A percentile compares a stretch with the other conserved stretches of the same genome.
These are phyloP conservation scores for pig (Sus scrofa) DNA, from an alignment of 2,113 vertebrate species.

Conservation along the genomic window T2T-Sscrofa CM000818.6:109684501-109685000, in stretches of 20 bases:
- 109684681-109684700: too few species aligned
- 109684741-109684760: not conserved
- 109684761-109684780: not conserved
- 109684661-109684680: not conserved
- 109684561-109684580: not conserved
- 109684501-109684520: not conserved
- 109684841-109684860: not conserved
- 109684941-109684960: rapidly evolving
- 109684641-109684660: not conserved
- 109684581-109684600: not conserved
- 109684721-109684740: not conserved
- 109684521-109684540: not conserved
- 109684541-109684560: not conserved
- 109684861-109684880: not conserved
- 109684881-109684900: not conserved
- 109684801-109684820: not conserved
- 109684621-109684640: not conserved
- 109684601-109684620: not conserved
- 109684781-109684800: not conserved
- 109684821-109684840: not conserved
- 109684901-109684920: not conserved
- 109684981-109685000: not conserved
- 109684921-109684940: not conserved
- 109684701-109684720: not conserved
- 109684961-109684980: not conserved